Evolutionary conservation across 2,797 vertebrate species (phyloP).

Genomic region (Limosa lapponica): DNA sequence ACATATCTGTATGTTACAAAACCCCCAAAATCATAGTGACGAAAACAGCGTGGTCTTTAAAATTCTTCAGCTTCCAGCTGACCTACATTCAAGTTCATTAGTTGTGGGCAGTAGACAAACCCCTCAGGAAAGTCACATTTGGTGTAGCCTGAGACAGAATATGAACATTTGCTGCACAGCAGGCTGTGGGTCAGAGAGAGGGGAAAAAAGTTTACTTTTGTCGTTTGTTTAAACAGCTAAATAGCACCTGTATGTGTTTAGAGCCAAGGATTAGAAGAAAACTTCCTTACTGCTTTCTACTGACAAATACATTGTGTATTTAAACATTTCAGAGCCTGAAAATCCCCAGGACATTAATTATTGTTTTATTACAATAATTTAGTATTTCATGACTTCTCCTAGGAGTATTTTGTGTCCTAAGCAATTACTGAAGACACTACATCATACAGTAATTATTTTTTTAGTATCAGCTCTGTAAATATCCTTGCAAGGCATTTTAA

Average conservation of each 20-base stretch:
- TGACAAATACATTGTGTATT: background rate
- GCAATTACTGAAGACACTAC: slow-evolving; percentile 25
- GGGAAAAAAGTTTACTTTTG: background rate
- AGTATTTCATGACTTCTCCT: slow-evolving; percentile 5
- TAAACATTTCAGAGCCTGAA: background rate
- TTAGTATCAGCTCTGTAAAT: slow-evolving; percentile 26
- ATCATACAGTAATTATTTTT: slow-evolving; percentile 9
- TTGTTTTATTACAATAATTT: slow-evolving; percentile 24
- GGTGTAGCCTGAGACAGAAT: background rate
- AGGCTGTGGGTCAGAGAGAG: background rate
- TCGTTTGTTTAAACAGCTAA: background rate
- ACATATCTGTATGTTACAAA: background rate
- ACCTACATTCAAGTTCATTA: slow-evolving; percentile 37
- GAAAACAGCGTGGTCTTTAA: slow-evolving; percentile 7
- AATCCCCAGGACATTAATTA: slow-evolving; percentile 4
- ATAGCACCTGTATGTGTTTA: background rate
- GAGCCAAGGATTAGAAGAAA: background rate
- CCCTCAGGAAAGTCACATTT: slow-evolving; percentile 13
- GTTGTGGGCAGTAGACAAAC: background rate
- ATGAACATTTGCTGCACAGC: background rate
- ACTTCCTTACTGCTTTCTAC: background rate
- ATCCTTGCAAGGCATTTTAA: slow-evolving; percentile 10
- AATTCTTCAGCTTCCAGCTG: slow-evolving; percentile 29
- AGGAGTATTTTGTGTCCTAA: slow-evolving; percentile 21
- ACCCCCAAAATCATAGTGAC: background rate